Conservation (phyloP, 2,888 invertebrate genomes). For the Athalia circularis region DNA sequence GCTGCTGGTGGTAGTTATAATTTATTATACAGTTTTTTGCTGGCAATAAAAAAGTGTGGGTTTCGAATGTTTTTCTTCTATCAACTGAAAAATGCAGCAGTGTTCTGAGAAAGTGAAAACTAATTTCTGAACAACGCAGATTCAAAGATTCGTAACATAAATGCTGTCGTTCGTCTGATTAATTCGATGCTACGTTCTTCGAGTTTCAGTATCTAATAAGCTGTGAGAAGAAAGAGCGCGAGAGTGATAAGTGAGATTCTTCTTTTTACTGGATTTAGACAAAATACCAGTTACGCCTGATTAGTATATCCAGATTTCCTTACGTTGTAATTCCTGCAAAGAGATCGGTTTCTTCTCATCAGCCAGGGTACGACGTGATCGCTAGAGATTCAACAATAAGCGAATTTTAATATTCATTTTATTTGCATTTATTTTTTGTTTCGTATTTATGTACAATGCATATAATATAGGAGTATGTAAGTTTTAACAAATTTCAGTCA, state of each 20-base stretch:
- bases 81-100: slow-evolving; percentile 12
- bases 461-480: neutral
- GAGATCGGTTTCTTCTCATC: slow-evolving; percentile 30
- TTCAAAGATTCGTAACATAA: neutral
- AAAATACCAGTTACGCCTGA: slow-evolving; percentile 16
- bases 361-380: neutral
- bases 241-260: slow-evolving; percentile 17
- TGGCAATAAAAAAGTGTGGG: neutral
- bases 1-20: no score
- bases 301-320: slow-evolving; percentile 24
- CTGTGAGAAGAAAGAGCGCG: slow-evolving; percentile 9
- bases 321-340: slow-evolving; percentile 14
- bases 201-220: neutral
- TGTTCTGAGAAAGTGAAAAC: slow-evolving; percentile 30
- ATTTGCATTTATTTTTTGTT: slow-evolving; percentile 6
- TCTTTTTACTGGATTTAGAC: slow-evolving; percentile 3
- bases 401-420: neutral
- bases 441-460: slow-evolving; percentile 23
- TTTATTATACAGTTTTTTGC: no score
- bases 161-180: neutral
- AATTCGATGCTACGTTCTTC: neutral
- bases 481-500: slow-evolving; percentile 34
- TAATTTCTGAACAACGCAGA: neutral
- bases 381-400: neutral
- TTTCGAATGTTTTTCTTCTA: slow-evolving; percentile 2